Conservation (phyloP, 2,888 invertebrate genomes). For the Tetragonula carbonaria region DNA sequence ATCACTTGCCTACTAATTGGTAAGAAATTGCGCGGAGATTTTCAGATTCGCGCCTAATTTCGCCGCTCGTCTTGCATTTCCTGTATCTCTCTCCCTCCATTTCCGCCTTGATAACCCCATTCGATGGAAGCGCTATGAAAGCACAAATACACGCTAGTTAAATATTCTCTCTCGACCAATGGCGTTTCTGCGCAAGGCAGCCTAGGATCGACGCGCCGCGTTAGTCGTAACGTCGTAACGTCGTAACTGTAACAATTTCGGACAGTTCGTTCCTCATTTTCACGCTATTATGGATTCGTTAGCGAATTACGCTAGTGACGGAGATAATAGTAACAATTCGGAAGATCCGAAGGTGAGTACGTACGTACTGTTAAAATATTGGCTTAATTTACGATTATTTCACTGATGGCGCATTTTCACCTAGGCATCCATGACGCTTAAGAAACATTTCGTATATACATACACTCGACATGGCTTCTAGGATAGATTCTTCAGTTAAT, state of each 20-base stretch:
- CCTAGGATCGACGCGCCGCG: constrained; percentile 57
- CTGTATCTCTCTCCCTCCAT: constrained; percentile 31
- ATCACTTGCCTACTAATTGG: neutral
- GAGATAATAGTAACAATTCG: constrained; percentile 86
- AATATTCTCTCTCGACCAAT: constrained; percentile 54
- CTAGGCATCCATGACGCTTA: constrained; percentile 44
- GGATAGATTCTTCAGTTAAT: neutral
- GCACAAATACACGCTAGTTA: constrained; percentile 20
- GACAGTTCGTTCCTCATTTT: constrained; percentile 52
- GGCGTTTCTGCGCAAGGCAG: constrained; percentile 59
- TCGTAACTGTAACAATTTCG: constrained; percentile 28
- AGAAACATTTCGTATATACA: constrained; percentile 39
- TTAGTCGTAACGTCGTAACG: constrained; percentile 46
- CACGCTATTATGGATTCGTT: constrained; percentile 88
- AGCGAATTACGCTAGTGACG: constrained; percentile 92
- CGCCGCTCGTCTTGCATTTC: constrained; percentile 41
- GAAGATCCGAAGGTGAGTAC: constrained; percentile 78
- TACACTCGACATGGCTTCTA: constrained; percentile 59
- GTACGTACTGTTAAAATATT: neutral
- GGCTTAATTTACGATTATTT: neutral
- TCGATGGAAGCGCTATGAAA: constrained; percentile 46
- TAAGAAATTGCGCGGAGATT: constrained; percentile 10
- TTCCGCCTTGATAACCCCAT: constrained; percentile 50
- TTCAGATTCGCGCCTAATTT: constrained; percentile 45
- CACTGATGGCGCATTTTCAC: neutral